These are phyloP conservation scores for Vanessa cardui DNA, from an alignment of 2,888 invertebrate genomes.

Conservation along the genomic window DNA sequence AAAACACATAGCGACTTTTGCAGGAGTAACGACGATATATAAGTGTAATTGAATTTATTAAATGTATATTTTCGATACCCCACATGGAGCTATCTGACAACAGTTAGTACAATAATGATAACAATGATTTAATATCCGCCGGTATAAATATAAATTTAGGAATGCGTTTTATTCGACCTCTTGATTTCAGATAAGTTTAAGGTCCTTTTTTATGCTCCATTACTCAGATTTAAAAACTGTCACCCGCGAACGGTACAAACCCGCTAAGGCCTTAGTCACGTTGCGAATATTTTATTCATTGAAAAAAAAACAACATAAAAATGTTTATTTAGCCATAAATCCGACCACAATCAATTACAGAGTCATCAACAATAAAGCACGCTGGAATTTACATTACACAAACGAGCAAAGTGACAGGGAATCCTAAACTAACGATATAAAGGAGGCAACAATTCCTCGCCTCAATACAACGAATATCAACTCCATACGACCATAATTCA, in stretches of 20 bases:
- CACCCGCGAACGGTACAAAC: slow-evolving; percentile 34
- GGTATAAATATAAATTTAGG: slow-evolving; percentile 31
- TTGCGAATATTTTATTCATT: slow-evolving; percentile 47
- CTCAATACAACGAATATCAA: slow-evolving; percentile 62
- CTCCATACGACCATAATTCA: slow-evolving; percentile 39
- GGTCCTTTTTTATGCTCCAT: slow-evolving; percentile 34
- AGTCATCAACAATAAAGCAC: slow-evolving; percentile 69
- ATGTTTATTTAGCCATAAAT: slow-evolving; percentile 57
- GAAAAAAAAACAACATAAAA: slow-evolving; percentile 38
- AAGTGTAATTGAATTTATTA: not conserved
- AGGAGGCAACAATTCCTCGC: slow-evolving; percentile 63
- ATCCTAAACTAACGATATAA: slow-evolving; percentile 73
- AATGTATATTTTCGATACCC: not conserved
- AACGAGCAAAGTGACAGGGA: slow-evolving; percentile 62
- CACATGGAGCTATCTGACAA: not conserved
- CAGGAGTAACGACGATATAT: too few relatives aligned
- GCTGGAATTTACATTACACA: slow-evolving; percentile 70
- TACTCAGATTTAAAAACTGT: slow-evolving; percentile 39
- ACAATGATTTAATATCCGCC: slow-evolving; percentile 25
- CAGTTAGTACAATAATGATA: not conserved
- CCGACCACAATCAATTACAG: slow-evolving; percentile 66
- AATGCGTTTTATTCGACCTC: slow-evolving; percentile 36
- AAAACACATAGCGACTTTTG: too few relatives aligned
- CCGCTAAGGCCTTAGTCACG: slow-evolving; percentile 41
- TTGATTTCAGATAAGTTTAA: slow-evolving; percentile 34